A percentile compares a stretch with the other conserved stretches of the same genome.
phyloP scores from a whole-genome alignment of 2,797 vertebrate genomes.

The Esox masquinongy region DNA sequence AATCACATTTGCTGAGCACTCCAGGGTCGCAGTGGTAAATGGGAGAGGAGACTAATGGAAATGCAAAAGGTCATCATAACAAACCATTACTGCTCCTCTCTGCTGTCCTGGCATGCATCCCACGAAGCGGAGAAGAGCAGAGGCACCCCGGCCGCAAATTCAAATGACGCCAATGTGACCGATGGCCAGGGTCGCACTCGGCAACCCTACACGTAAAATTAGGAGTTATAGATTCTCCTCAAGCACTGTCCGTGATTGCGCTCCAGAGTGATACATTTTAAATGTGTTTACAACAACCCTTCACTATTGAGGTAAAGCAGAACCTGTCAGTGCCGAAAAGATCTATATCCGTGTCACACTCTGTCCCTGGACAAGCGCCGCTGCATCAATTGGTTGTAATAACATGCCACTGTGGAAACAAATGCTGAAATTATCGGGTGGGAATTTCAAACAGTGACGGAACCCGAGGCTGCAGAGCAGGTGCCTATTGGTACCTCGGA shows the following conservation, averaged over 20 bases:
- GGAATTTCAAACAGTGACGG: slow-evolving; percentile 14
- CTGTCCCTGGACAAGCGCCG: slow-evolving; percentile 26
- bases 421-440: slow-evolving; percentile 36
- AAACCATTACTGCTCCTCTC: slow-evolving; percentile 90
- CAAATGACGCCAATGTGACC: slow-evolving; percentile 81
- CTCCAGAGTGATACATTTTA: slow-evolving; percentile 74
- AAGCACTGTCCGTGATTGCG: background rate
- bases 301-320: slow-evolving; percentile 85
- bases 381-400: slow-evolving; percentile 41
- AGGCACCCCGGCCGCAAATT: slow-evolving; percentile 68
- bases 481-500: slow-evolving; percentile 7
- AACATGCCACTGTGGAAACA: slow-evolving; percentile 46
- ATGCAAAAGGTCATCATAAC: slow-evolving; percentile 94
- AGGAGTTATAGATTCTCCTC: background rate
- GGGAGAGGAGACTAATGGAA: slow-evolving; percentile 88
- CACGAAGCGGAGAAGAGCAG: slow-evolving; percentile 71
- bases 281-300: slow-evolving; percentile 81
- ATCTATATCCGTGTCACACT: slow-evolving; percentile 41
- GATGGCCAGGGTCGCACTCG: slow-evolving; percentile 66
- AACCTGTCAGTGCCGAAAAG: slow-evolving; percentile 71
- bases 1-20: slow-evolving; percentile 80
- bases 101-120: slow-evolving; percentile 78
- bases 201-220: slow-evolving; percentile 67
- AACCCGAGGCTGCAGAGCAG: slow-evolving; percentile 11
- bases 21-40: slow-evolving; percentile 70